A percentile compares a stretch with the other conserved stretches of the same genome.
phyloP scores from a whole-genome alignment of 2,113 vertebrate species.

The Gavialis gangeticus region DNA sequence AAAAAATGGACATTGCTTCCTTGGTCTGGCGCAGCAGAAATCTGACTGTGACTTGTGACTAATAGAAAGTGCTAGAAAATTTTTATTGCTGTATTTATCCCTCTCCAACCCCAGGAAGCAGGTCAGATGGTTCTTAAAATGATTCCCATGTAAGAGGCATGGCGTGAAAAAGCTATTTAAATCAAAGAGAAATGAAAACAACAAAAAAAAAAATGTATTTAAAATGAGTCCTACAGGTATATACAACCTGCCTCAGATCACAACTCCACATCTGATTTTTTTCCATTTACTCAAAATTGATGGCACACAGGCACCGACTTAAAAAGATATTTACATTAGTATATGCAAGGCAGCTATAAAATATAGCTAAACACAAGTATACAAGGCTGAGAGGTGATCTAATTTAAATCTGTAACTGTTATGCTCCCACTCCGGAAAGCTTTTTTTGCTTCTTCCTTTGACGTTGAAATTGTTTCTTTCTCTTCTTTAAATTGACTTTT shows the following conservation, averaged over 20 bases:
- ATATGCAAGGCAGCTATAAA: slow-evolving; percentile 32
- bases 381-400: background rate
- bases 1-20: no score
- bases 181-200: background rate
- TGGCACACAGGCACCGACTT: background rate
- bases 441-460: slow-evolving; percentile 84
- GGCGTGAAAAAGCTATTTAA: background rate
- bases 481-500: slow-evolving; percentile 83
- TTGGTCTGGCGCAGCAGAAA: no score
- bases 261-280: background rate
- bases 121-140: no score
- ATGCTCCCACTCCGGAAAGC: slow-evolving; percentile 57
- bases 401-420: background rate
- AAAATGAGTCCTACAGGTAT: background rate
- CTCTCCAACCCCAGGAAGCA: no score
- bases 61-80: no score
- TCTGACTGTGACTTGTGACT: no score
- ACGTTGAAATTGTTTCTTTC: slow-evolving; percentile 87
- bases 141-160: no score
- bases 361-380: background rate
- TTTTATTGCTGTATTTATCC: no score
- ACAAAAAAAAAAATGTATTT: background rate
- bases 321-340: slow-evolving; percentile 64
- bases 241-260: background rate
- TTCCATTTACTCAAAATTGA: slow-evolving; percentile 31